These are phyloP conservation scores for Florisuga fusca DNA, from an alignment of 2,797 vertebrate species.

Conservation along the genomic window DNA sequence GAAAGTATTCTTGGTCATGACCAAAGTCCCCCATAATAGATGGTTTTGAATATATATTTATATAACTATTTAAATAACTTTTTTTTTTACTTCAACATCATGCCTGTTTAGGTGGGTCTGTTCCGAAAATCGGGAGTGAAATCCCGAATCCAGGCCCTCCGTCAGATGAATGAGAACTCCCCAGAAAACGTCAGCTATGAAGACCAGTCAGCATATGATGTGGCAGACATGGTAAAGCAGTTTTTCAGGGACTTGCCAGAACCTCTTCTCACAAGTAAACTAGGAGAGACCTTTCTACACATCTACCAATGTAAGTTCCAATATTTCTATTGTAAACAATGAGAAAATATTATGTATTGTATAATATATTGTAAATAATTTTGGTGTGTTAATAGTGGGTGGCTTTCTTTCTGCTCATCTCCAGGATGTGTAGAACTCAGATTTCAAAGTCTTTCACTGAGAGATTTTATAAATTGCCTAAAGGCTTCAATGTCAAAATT, in stretches of 20 bases:
- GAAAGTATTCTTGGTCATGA: not conserved
- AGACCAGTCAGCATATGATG: slow-evolving; percentile 95
- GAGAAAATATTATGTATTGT: not conserved
- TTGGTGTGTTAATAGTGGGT: not conserved
- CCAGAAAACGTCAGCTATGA: slow-evolving; percentile 93
- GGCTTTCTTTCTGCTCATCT: not conserved
- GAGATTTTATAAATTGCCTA: not conserved
- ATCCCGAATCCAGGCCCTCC: slow-evolving; percentile 93
- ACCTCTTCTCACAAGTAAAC: slow-evolving; percentile 95
- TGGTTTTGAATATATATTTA: not conserved
- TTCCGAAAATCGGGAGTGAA: slow-evolving; percentile 98
- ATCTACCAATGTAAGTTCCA: slow-evolving; percentile 97
- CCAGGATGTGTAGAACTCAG: not conserved
- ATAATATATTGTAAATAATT: not conserved
- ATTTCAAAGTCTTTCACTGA: not conserved
- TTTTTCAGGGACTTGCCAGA: slow-evolving; percentile 98
- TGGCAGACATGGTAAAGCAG: slow-evolving; percentile 98
- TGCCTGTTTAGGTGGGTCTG: slow-evolving; percentile 88
- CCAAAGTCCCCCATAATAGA: not conserved
- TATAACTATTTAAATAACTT: not conserved
- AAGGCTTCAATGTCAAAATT: not conserved
- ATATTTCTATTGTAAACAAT: not conserved
- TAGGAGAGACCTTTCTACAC: slow-evolving; percentile 97
- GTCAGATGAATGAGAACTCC: slow-evolving; percentile 94
- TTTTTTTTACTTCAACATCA: not conserved